Conservation (phyloP, 2,113 vertebrate genomes). For the Vicugna pacos region DNA sequence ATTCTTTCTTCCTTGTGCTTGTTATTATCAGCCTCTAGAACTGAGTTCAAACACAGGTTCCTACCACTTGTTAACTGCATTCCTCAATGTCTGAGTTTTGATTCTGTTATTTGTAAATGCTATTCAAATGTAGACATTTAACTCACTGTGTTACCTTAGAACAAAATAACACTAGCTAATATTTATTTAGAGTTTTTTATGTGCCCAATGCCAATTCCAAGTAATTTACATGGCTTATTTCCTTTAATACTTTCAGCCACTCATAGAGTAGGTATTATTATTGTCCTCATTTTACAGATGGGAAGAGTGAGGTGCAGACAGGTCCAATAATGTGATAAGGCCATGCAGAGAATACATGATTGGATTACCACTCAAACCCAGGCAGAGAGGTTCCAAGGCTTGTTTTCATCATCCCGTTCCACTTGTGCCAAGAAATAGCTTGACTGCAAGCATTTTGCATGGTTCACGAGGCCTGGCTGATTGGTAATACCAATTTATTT, state of each 20-base stretch:
- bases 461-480: background rate
- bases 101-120: background rate
- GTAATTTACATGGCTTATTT: background rate
- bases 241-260: background rate
- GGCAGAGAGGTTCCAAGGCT: background rate
- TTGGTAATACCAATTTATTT: constrained; percentile 35
- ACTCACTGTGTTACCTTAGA: background rate
- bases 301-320: background rate
- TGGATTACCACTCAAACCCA: background rate
- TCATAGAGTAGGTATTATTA: background rate
- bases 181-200: background rate
- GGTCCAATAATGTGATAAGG: background rate
- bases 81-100: background rate
- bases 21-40: background rate
- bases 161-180: background rate
- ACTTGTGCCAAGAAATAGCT: background rate
- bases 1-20: background rate
- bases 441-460: background rate
- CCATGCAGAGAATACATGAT: background rate
- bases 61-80: background rate
- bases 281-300: background rate
- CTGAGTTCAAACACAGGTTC: background rate
- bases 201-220: background rate
- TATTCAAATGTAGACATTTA: background rate
- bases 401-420: background rate